Evolutionary conservation across 2,797 vertebrate species (phyloP).

Genomic region (Urocyon cinereoargenteus): DNA sequence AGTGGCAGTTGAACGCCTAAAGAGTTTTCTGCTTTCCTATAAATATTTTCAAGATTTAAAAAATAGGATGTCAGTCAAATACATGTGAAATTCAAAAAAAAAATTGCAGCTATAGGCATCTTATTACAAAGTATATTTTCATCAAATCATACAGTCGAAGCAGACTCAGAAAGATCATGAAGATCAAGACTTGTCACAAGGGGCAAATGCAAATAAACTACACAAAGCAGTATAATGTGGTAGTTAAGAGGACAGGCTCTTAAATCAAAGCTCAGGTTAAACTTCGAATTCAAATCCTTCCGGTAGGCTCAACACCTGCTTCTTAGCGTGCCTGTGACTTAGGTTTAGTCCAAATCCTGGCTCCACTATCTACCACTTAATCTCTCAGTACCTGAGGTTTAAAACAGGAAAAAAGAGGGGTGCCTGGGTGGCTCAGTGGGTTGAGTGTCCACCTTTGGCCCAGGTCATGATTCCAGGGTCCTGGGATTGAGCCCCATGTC

Average conservation of each 20-base stretch:
- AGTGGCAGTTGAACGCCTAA: background rate
- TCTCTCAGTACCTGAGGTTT: background rate
- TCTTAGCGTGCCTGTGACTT: background rate
- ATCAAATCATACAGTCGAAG: conserved; percentile 57
- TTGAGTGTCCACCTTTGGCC: too few relatives aligned
- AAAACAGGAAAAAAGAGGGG: background rate
- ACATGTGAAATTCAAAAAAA: background rate
- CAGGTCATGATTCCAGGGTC: too few relatives aligned
- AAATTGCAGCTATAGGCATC: background rate
- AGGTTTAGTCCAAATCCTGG: conserved; percentile 1
- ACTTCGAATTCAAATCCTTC: conserved; percentile 44
- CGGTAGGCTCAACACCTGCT: background rate
- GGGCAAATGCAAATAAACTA: background rate
- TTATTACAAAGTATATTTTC: conserved; percentile 31
- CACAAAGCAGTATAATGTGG: background rate
- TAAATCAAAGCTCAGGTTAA: conserved; percentile 33
- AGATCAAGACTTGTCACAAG: conserved; percentile 13
- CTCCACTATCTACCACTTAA: background rate
- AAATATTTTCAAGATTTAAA: conserved; percentile 47
- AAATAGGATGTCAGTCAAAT: conserved; percentile 43
- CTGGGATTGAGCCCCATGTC: too few relatives aligned
- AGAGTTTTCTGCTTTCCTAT: background rate
- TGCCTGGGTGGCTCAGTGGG: too few relatives aligned
- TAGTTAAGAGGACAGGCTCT: background rate
- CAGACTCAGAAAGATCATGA: conserved; percentile 26